These are phyloP conservation scores for Drosophila rufa DNA, from an alignment of 1,140 invertebrate species.

Conservation along the genomic window DNA sequence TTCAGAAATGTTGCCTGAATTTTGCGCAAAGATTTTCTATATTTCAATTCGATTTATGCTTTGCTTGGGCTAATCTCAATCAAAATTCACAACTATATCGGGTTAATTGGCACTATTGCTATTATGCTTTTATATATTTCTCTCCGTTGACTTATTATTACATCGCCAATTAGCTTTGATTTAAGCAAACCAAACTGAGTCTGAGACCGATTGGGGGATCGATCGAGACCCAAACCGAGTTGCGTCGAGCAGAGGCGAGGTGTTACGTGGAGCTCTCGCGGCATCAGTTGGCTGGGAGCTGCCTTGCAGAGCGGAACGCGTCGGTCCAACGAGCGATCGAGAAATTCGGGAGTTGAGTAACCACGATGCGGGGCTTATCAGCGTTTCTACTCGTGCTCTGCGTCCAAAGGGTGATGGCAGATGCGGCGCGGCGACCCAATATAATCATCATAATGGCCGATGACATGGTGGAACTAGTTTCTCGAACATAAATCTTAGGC, in stretches of 20 bases:
- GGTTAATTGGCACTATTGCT: constrained; percentile 9
- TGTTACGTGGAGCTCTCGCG: constrained; percentile 35
- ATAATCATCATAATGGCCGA: constrained; percentile 88
- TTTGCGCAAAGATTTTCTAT: neutral
- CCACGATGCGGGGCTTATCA: constrained; percentile 67
- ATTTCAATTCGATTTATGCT: neutral
- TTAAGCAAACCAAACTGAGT: constrained; percentile 11
- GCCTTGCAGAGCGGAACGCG: constrained; percentile 26
- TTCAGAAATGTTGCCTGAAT: no score
- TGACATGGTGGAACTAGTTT: constrained; percentile 86
- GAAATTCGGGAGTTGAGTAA: constrained; percentile 32
- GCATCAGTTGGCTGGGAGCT: constrained; percentile 40
- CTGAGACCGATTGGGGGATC: constrained; percentile 15
- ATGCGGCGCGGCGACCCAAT: constrained; percentile 84
- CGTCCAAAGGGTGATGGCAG: constrained; percentile 37
- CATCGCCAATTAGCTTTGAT: constrained; percentile 23
- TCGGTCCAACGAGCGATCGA: constrained; percentile 1
- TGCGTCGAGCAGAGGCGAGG: constrained; percentile 16
- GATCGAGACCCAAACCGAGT: constrained; percentile 24
- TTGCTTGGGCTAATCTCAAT: neutral
- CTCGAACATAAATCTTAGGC: constrained; percentile 5
- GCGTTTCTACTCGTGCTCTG: constrained; percentile 55
- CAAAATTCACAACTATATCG: no score
- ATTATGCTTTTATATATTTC: constrained; percentile 15
- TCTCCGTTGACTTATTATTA: constrained; percentile 11